Conservation (phyloP, 2,888 invertebrate genomes). For the Bugula neritina region DNA sequence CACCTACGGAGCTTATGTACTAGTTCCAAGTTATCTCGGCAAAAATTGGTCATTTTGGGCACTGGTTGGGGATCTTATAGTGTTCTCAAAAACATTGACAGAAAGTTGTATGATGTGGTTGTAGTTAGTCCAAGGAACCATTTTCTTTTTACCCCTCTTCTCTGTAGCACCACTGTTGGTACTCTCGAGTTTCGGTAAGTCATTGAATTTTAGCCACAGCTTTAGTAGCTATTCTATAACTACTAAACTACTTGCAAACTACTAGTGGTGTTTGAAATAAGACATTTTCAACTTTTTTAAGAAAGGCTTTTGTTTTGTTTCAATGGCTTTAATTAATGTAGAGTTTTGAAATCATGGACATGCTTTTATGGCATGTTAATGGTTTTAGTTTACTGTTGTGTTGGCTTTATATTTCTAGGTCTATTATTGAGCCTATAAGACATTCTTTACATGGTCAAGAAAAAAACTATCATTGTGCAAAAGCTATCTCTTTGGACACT, state of each 20-base stretch:
- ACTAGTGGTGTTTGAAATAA: no score
- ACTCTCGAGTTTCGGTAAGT: conserved; percentile 51
- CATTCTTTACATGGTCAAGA: conserved; percentile 50
- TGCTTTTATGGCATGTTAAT: no score
- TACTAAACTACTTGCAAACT: no score
- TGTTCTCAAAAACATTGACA: conserved; percentile 48
- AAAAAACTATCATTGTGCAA: conserved; percentile 50
- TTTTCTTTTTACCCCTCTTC: conserved; percentile 54
- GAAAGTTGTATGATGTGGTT: conserved; percentile 48
- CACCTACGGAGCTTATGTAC: background rate
- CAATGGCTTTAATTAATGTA: no score
- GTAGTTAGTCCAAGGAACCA: conserved; percentile 54
- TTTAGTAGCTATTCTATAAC: no score
- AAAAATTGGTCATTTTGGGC: conserved; percentile 50
- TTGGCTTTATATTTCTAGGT: conserved; percentile 45
- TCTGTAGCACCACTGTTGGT: conserved; percentile 54
- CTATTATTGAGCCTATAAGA: conserved; percentile 53
- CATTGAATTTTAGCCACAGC: no score
- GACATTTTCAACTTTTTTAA: no score
- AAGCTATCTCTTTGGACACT: conserved; percentile 43
- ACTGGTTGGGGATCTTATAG: conserved; percentile 54
- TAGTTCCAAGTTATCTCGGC: conserved; percentile 28
- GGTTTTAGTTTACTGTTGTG: no score
- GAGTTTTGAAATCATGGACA: no score
- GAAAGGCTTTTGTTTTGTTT: no score